phyloP scores from a whole-genome alignment of 2,797 vertebrate genomes.

The Lophotriccus pileatus region DNA sequence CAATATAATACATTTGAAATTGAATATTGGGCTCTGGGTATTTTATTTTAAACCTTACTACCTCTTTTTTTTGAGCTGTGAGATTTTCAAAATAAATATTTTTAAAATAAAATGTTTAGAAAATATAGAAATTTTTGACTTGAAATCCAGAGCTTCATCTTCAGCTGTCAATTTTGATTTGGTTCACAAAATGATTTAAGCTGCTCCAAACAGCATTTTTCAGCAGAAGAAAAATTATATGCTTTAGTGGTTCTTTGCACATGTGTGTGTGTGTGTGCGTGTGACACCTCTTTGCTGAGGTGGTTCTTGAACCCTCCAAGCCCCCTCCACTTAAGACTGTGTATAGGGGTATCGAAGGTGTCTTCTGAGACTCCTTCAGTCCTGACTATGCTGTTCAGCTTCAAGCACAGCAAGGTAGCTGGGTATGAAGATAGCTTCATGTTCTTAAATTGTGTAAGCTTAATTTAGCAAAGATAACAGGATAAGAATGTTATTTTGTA shows the following conservation, averaged over 20 bases:
- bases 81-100: background rate
- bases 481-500: background rate
- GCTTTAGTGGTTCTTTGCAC: background rate
- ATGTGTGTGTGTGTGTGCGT: background rate
- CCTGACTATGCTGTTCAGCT: background rate
- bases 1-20: constrained; percentile 6
- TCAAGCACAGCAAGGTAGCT: background rate
- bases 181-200: background rate
- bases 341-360: background rate
- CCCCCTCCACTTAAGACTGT: background rate
- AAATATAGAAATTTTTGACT: background rate
- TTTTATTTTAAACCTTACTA: background rate
- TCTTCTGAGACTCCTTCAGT: background rate
- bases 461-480: background rate
- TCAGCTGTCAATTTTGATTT: constrained; percentile 24
- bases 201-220: background rate
- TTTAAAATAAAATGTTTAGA: background rate
- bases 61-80: background rate
- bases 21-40: background rate
- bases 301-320: background rate
- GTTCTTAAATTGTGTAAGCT: background rate
- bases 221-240: background rate
- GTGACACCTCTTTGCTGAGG: background rate
- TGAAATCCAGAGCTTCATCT: background rate
- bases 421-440: background rate